These are phyloP conservation scores for Egretta garzetta DNA, from an alignment of 2,113 vertebrate species.

Conservation along the genomic window DNA sequence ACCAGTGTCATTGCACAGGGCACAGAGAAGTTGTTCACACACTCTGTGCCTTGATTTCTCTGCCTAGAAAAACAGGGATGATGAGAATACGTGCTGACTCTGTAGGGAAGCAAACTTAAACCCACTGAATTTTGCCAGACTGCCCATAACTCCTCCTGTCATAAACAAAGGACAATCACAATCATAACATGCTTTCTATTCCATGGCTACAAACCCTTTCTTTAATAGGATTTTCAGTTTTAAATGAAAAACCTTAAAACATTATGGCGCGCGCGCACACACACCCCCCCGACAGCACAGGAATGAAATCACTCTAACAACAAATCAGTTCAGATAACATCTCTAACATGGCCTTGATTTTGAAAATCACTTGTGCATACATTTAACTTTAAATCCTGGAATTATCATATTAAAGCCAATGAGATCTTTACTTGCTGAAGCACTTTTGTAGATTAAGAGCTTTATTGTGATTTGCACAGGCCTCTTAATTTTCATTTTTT, in stretches of 20 bases:
- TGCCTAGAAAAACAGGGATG: not conserved
- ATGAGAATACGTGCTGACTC: not conserved
- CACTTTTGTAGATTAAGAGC: not conserved
- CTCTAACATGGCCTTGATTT: not conserved
- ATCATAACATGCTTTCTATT: not conserved
- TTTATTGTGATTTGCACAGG: not conserved
- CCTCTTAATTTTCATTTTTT: not conserved
- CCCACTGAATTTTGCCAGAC: not conserved
- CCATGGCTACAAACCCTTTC: not conserved
- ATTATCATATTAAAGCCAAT: not conserved
- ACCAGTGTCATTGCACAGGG: too few relatives aligned
- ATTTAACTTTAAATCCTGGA: not conserved
- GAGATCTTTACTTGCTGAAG: not conserved
- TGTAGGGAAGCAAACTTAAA: not conserved
- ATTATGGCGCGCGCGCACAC: not conserved
- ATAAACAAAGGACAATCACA: not conserved
- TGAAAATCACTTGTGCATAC: not conserved
- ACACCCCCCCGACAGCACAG: not conserved
- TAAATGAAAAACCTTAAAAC: not conserved
- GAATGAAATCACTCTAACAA: not conserved
- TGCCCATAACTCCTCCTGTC: not conserved
- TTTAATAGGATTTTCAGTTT: not conserved
- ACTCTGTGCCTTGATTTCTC: not conserved
- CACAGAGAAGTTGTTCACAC: not conserved
- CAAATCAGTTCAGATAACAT: not conserved